Conservation (phyloP, 2,797 vertebrate species). For the Spatula versicolor region DNA sequence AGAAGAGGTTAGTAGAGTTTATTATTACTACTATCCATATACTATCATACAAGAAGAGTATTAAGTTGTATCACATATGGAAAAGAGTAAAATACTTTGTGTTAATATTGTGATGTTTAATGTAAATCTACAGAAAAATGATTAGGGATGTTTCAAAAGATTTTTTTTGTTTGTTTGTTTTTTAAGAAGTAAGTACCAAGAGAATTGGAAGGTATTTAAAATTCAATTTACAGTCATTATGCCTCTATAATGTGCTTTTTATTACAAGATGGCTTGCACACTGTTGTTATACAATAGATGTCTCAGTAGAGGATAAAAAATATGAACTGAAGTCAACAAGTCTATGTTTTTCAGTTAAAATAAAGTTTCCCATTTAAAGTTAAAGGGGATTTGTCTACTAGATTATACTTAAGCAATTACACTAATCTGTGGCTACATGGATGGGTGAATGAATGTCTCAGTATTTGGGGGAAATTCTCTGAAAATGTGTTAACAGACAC, state of each 20-base stretch:
- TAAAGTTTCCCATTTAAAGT: background rate
- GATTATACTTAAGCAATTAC: background rate
- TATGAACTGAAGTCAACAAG: background rate
- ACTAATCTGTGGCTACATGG: background rate
- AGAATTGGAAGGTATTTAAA: background rate
- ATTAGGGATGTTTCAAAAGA: background rate
- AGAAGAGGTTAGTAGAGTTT: background rate
- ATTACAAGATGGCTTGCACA: background rate
- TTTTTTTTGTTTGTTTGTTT: background rate
- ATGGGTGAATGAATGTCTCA: background rate
- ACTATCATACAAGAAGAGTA: background rate
- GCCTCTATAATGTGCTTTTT: background rate
- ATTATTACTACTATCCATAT: background rate
- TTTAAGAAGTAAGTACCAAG: background rate
- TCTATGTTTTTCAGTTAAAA: background rate
- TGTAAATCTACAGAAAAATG: background rate
- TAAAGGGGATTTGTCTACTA: background rate
- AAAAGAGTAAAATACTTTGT: background rate
- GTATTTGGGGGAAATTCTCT: background rate
- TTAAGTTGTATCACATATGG: background rate
- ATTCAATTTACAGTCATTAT: background rate
- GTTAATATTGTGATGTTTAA: background rate
- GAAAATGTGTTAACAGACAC: background rate
- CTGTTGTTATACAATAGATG: background rate
- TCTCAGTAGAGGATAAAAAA: background rate